Base-by-base conservation (phyloP, 2,797 vertebrate species). In the Naso thynnoides region DNA sequence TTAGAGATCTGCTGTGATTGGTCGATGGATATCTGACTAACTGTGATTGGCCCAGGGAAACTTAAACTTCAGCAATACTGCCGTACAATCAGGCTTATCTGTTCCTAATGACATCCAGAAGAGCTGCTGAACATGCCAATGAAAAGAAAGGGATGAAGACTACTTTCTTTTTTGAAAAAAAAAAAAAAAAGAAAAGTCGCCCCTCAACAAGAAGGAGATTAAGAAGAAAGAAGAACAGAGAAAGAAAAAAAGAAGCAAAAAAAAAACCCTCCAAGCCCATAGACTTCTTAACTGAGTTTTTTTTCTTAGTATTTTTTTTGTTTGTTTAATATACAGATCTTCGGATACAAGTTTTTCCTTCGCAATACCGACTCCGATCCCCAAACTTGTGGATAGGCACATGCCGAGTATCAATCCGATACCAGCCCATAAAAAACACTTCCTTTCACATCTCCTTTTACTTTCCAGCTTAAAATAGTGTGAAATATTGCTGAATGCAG, bases 91-190 rank as follows among this genome's bases (percentile, higher is more conserved):
- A 27, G 76, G 39, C 78, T 83, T 88, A 90, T 72, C 87, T 67
- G 84, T 80, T 73, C 49, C 61, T 62, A 48, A 77, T 24, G 81
- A 82, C 89, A 57, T 86, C 38, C 72, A 87, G 29, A 31, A 64
- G 45, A 54, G n/a, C 23, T 54, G 42, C 58, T 41, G n/a, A 52
- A 52, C 49, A 52, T 48, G n/a, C 10, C 33, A 33, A 33, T 33
- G 19, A 78, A 47, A 63, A 36, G 62, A 63, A 72, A 18, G 27
- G 53, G 14, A 65, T 57, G 42, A 68, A 61, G 69, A 69, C 44
- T 11, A 62, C 7, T 49, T 33, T 7, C 33, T 8, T 7, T 33
- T 29, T 11, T 36, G 42, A 14, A 0, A 2, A 16, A 27, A n/a
- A 31, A 27, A 9, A 16, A 23, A 8, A 27, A 38, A 48, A 49